These are phyloP conservation scores for Danionella cerebrum DNA, from an alignment of 2,113 vertebrate species.

Conservation along the genomic window DNA sequence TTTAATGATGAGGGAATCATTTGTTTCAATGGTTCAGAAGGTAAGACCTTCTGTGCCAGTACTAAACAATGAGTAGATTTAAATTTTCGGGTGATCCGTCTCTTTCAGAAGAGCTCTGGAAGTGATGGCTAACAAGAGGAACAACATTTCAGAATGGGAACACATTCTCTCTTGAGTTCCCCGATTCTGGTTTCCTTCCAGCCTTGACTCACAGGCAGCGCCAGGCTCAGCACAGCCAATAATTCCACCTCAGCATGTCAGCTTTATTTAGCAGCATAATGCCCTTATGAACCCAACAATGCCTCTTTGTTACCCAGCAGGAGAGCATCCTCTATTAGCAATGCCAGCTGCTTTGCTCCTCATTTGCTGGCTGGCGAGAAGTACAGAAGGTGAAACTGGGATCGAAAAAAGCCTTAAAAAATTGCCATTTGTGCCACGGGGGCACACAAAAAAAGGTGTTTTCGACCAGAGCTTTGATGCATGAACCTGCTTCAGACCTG, in stretches of 20 bases:
- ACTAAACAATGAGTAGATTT: no score
- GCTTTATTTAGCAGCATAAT: constrained; percentile 65
- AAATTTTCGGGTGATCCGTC: neutral
- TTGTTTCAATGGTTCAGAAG: no score
- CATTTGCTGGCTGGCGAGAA: constrained; percentile 42
- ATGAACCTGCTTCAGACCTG: constrained; percentile 51
- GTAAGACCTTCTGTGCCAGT: no score
- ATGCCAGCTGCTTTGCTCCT: constrained; percentile 53
- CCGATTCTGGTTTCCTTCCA: constrained; percentile 43
- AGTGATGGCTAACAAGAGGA: neutral
- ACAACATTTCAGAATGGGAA: constrained; percentile 22
- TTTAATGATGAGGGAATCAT: no score
- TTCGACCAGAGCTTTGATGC: constrained; percentile 50
- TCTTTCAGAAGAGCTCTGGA: neutral
- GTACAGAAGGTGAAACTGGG: constrained; percentile 39
- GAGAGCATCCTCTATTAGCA: constrained; percentile 61
- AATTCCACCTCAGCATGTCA: constrained; percentile 54
- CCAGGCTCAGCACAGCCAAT: constrained; percentile 54
- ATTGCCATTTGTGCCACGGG: neutral
- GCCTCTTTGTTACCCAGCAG: constrained; percentile 60
- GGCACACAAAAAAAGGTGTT: constrained; percentile 53
- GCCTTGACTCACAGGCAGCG: constrained; percentile 48
- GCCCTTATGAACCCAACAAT: constrained; percentile 50
- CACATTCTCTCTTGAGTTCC: constrained; percentile 50
- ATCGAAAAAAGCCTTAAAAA: constrained; percentile 30